A percentile compares a stretch with the other conserved stretches of the same genome.
These are phyloP conservation scores for Semnornis frantzii DNA, from an alignment of 2,113 vertebrate genomes.

Conservation along the genomic window DNA sequence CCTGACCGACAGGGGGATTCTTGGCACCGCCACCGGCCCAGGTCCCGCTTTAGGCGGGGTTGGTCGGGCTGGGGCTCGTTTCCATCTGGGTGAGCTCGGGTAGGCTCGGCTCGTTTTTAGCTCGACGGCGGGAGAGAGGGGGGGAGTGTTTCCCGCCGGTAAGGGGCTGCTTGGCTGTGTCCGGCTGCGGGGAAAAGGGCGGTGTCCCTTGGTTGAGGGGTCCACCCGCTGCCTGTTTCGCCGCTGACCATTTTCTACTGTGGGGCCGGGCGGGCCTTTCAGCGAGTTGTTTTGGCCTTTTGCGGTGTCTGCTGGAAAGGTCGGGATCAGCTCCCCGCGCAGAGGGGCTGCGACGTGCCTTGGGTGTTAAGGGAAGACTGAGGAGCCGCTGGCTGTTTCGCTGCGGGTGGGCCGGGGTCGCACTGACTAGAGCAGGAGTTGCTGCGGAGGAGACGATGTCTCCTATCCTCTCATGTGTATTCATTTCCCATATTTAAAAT, in stretches of 20 bases:
- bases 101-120: accelerated
- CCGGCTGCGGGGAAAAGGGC: background rate
- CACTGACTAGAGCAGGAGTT: background rate
- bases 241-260: background rate
- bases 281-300: background rate
- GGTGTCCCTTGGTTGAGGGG: background rate
- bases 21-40: background rate
- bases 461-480: too few relatives aligned
- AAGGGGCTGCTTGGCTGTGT: background rate
- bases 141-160: background rate
- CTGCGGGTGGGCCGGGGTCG: background rate
- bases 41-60: too few relatives aligned
- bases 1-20: background rate
- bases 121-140: background rate
- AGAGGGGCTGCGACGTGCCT: accelerated
- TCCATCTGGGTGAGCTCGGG: background rate
- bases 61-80: background rate
- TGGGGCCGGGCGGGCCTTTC: background rate
- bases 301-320: background rate
- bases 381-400: background rate
- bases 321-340: background rate
- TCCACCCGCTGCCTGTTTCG: background rate
- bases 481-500: background rate
- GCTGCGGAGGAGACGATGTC: background rate
- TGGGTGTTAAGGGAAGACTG: background rate